Base-by-base conservation (phyloP, 1,140 invertebrate species). In the Hirudo medicinalis region DNA sequence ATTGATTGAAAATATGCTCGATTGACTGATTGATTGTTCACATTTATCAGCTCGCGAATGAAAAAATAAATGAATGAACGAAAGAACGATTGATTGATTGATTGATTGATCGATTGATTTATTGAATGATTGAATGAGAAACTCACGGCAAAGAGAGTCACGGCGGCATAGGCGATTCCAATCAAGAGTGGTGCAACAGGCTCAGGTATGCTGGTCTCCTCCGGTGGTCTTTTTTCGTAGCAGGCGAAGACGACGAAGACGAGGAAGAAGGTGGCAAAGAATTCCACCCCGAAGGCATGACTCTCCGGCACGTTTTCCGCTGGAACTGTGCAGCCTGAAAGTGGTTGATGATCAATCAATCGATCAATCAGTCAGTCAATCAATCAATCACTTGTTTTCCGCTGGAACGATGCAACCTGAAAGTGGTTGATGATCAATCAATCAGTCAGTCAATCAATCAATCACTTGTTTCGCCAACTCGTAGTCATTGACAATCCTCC, bases 221-320 rank as follows among this genome's bases (percentile, higher is more conserved):
- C 57, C 0, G 25, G 29, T 43, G n/a, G 17, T 13, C n/a, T 57
- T 53, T 71, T 71, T 29, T 71, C 54, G 54, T 49, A 29, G 40
- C 70, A 71, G n/a, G 70, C 70, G 70, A 57, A 71, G n/a, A 71
- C 54, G 54, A 71, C 70, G 57, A 71, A 71, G 54, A 71, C 70
- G 70, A 71, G 36, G 54, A 71, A 57, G 22, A 71, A 66, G 17
- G 70, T 71, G 54, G 57, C 57, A 49, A 71, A 71, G 55, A 71
- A 71, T 27, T 71, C 70, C 54, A 71, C 70, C 20, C 54, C 57
- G 32, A 71, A 71, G 13, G 36, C 70, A 22, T 70, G 69, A 13
- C 36, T 53, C 29, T 70, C 69, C 11, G 69, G 32, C n/a, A 70
- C 69, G 69, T 54, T 19, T 40, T 25, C 49, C n/a, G 36, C 29